Conservation (phyloP, 30 jellyfish, hydroid and myxozoan species). For the Turritopsis rubra region DNA sequence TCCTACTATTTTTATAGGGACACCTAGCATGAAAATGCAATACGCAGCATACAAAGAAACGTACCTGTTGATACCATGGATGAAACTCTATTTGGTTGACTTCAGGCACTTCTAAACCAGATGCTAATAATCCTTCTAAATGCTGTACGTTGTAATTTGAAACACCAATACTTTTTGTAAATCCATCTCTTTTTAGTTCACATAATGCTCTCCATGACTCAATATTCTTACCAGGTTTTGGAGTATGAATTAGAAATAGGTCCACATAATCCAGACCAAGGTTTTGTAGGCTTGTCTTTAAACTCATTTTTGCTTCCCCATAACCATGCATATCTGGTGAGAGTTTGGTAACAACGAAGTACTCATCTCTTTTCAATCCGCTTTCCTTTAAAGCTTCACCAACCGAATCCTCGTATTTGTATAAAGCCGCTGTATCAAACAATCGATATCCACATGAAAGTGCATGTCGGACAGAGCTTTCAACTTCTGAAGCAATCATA, state of each 20-base stretch:
- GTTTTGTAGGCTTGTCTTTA: conserved; percentile 41
- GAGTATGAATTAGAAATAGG: conserved; percentile 74
- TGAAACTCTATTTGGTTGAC: conserved; percentile 90
- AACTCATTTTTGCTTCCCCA: conserved; percentile 47
- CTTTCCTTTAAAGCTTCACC: conserved; percentile 71
- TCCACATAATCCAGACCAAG: conserved; percentile 75
- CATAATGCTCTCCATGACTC: conserved; percentile 83
- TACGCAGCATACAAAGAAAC: not conserved
- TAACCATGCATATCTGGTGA: conserved; percentile 51
- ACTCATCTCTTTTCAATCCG: conserved; percentile 57
- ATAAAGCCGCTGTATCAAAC: conserved; percentile 75
- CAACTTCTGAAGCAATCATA: conserved; percentile 8
- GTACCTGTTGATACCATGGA: conserved; percentile 75
- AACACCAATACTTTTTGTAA: conserved; percentile 82
- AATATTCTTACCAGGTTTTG: conserved; percentile 52
- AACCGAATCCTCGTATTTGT: conserved; percentile 62
- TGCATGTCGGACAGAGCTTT: conserved; percentile 22
- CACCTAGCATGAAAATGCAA: too few relatives aligned
- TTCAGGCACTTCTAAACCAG: conserved; percentile 61
- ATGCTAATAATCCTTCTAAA: conserved; percentile 44
- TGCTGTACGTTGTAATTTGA: conserved; percentile 84
- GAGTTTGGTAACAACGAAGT: conserved; percentile 82
- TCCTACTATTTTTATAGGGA: too few relatives aligned
- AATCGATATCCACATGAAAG: conserved; percentile 67
- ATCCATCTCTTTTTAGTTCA: conserved; percentile 69